Evolutionary conservation across 2,113 vertebrate species (phyloP).

Genomic region (Herpailurus yagouaroundi): DNA sequence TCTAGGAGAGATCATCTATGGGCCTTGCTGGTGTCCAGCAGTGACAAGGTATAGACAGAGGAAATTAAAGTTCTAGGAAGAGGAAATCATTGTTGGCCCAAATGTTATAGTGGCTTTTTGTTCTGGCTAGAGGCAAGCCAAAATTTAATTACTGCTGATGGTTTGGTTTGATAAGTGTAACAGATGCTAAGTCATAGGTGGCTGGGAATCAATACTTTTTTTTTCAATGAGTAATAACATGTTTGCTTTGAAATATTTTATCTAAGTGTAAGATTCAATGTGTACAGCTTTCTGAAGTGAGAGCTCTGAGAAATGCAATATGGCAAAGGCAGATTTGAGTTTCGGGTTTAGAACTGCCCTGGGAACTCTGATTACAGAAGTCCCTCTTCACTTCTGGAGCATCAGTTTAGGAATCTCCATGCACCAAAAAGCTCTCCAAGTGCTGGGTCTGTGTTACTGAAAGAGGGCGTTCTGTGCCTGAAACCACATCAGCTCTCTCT

Average conservation of each 20-base stretch:
- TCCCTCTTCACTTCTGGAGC: background rate
- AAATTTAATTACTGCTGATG: slow-evolving; percentile 67
- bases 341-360: background rate
- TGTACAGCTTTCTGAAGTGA: background rate
- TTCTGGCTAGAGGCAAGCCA: slow-evolving; percentile 37
- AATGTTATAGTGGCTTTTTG: background rate
- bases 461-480: background rate
- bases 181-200: slow-evolving; percentile 24
- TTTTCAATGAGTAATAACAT: slow-evolving; percentile 24
- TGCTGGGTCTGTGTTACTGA: background rate
- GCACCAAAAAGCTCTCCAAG: background rate
- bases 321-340: background rate
- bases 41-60: slow-evolving; percentile 66
- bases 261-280: background rate
- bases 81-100: slow-evolving; percentile 73
- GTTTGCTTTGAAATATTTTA: slow-evolving; percentile 59
- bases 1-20: slow-evolving; percentile 21
- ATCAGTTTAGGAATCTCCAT: slow-evolving; percentile 7
- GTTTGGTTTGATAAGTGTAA: slow-evolving; percentile 52
- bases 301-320: background rate
- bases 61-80: slow-evolving; percentile 79
- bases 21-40: slow-evolving; percentile 47
- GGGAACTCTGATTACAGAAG: background rate
- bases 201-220: background rate
- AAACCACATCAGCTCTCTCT: background rate